Evolutionary conservation across 2,797 vertebrate species (phyloP), one percentile per base, ranked within the genome.

Genomic region (Catostomus latipinnis): DNA sequence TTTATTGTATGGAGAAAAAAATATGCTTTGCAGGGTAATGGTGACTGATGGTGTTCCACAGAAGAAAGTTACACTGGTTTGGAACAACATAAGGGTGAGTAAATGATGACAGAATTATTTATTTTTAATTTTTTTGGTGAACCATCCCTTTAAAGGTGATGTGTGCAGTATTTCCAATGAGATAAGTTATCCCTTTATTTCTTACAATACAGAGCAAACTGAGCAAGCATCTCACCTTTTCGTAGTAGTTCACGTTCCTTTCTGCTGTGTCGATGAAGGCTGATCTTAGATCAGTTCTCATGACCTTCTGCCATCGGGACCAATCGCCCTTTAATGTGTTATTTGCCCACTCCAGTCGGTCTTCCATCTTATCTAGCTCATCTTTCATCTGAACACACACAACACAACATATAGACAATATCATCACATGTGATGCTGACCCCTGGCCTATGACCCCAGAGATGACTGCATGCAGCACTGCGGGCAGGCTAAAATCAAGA

Each of bases 281-380:
- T 43, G 90, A 88, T 87, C 90, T 95, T 84, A 98, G 90, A 83
- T 99, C 98, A 45, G 87, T 89, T 63, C 93, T 94, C 96, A 97
- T 96, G 80, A 89, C 91, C 83, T 87, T 86, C 81, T 93, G 94
- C 98, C 98, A 99, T 84, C 94, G 93, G 53, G 90, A 89, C 97
- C 97, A 99, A 13, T 99, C 98, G 0, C 93, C 95, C 79, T 94
- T 96, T 86, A 99, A 82, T 63, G 95, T 93, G 0, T 93, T 96
- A 88, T 97, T 97, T 80, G 97, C 95, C 56, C 88, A 93, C 90
- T 97, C 97, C 71, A 96, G 82, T 78, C 93, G 95, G 85, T 98
- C 96, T 74, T 97, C 95, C 78, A 97, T 93, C 80, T 88, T 93
- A 4, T 96, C 96, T 77, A 97, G 94, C 84, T 98, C 97, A 66